Evolutionary conservation across 2,888 invertebrate species (phyloP).

Genomic region (Calliphora vomitoria): DNA sequence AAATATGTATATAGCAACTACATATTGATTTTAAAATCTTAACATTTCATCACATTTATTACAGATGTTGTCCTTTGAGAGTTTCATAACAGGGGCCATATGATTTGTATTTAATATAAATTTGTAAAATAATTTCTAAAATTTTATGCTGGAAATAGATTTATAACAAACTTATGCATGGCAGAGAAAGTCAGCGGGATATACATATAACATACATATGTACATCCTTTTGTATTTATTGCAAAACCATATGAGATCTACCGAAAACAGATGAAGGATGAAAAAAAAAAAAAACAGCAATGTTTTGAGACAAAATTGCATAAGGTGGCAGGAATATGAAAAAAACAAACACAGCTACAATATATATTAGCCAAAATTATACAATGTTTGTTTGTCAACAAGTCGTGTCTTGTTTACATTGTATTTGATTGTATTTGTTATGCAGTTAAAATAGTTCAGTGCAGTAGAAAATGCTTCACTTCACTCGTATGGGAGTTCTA

Average conservation of each 20-base stretch:
- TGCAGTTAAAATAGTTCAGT: constrained; percentile 16
- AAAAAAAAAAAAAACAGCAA: not conserved
- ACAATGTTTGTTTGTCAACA: constrained; percentile 35
- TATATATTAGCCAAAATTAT: constrained; percentile 2
- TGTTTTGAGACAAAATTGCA: constrained; percentile 35
- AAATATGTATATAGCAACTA: not conserved
- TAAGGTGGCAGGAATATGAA: constrained; percentile 7
- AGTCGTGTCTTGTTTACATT: not conserved
- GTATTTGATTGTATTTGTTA: constrained; percentile 14
- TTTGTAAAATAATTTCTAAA: not conserved
- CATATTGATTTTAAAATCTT: not conserved
- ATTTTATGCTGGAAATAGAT: not conserved
- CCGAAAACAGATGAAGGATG: not conserved
- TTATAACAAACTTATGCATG: not conserved
- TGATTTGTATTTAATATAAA: not conserved
- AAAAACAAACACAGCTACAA: not conserved
- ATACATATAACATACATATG: constrained; percentile 15
- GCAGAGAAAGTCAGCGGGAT: constrained; percentile 39
- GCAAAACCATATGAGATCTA: not conserved
- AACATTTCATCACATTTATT: not conserved
- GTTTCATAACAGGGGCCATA: constrained; percentile 22
- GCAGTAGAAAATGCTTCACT: not conserved
- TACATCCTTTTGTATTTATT: not conserved
- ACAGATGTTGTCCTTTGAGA: not conserved
- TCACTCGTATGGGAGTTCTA: constrained; percentile 6